Base-by-base conservation (phyloP, 2,888 invertebrate genomes). In the Meloe dianella region DNA sequence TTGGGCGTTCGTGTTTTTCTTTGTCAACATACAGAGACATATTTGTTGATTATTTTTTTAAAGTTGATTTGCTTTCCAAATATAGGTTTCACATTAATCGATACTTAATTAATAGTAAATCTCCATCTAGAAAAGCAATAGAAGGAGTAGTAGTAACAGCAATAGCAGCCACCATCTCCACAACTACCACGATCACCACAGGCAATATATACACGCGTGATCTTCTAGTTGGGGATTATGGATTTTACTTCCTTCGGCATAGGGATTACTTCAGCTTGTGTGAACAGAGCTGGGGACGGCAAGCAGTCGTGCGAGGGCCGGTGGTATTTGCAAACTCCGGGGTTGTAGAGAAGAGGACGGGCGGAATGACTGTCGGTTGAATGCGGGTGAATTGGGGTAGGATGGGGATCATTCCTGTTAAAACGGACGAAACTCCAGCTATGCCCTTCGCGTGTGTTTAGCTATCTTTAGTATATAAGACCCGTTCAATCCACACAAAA, bases 251-350 rank as follows among this genome's bases (percentile, higher is more conserved):
- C 77, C 78, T 76, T 76, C 75, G 75, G 75, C 77, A 75, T 74
- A 73, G 78, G 77, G 79, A 78, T 79, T 79, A 79, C 75, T 78
- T 77, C 76, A 76, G 78, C 77, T 76, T 78, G 78, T 77, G 73
- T 75, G 76, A 74, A 72, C 71, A 72, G 71, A 69, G 68, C 64
- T 64, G 65, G 62, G 69, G 66, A 63, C 66, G 66, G 63, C 66
- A 56, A 60, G 66, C 63, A 66, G 63, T 66, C 66, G 66, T 66
- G 63, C 66, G 66, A 66, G 68, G 71, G 66, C 71, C 71, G 69
- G 65, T 67, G 71, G 69, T 71, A 71, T 71, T 71, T 69, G 71
- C 69, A 67, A 70, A 67, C 69, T 64, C 41, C 59, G 57, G 54
- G 51, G 38, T 10, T 29, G 66, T 47, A 56, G 70, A 27, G 51